Base-by-base conservation (phyloP, 1,140 invertebrate species). In the Saccostrea echinata region DNA sequence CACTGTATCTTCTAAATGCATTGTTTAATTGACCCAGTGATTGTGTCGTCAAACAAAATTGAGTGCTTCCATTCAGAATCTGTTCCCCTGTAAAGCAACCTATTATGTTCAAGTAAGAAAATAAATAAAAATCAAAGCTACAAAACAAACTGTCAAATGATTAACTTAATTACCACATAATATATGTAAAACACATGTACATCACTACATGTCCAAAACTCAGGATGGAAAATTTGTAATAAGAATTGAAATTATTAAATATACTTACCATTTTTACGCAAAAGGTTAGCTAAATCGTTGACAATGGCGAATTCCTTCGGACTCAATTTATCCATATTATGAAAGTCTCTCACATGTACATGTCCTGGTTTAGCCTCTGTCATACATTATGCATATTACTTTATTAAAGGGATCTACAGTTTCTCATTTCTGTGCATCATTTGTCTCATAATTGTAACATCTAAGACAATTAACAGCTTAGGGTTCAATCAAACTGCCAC, bases 11-110 rank as follows among this genome's bases (percentile, higher is more conserved):
- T 55, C 88, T 80, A 52, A 91, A 92, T 16, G 87, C 86, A 16
- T 76, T 35, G 52, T 90, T 90, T 12, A 92, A 82, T 18, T 88
- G 68, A 35, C 80, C 80, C n/a, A 92, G 53, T 18, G 89, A 90
- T 51, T 91, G 90, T 21, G 91, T 90, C 18, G 91, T 92, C 27
- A 92, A 84, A 27, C 88, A 90, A 35, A 92, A 85, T 52, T 89
- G 86, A 55, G 87, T 89, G 18, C 84, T 84, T 24, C 91, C 91
- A 84, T 84, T 91, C 21, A 92, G 86, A 21, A 92, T 90, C 84
- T 84, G 87, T 81, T 92, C 87, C 30, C 91, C 91, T 91, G 88
- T 61, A 88, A 87, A 84, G 35, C 51, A 86, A 83, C 33, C 35
- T 83, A 53, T 83, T 33, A 76, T 76, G 13, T 76, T 76, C 68